Evolutionary conservation across 2,113 vertebrate species (phyloP).

Genomic region (Thunnus thynnus): DNA sequence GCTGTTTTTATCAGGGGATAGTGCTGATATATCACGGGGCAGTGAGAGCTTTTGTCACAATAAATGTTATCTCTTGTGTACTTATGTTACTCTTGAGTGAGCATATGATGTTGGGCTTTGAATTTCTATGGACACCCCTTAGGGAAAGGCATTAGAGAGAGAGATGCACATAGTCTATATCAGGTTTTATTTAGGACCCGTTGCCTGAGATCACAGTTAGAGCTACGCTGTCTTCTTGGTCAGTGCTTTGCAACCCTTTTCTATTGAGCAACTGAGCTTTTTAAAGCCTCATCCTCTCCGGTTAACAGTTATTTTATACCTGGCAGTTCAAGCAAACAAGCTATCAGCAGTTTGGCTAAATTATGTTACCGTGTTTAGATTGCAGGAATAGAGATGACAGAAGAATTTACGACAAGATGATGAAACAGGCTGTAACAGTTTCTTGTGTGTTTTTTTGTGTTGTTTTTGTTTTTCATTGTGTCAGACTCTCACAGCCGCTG

Average conservation of each 20-base stretch:
- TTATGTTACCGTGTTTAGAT: neutral
- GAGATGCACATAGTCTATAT: conserved; percentile 21
- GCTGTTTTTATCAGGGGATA: neutral
- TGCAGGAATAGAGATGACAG: conserved; percentile 14
- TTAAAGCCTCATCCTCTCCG: conserved; percentile 2
- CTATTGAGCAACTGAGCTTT: neutral
- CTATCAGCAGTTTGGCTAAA: conserved; percentile 1
- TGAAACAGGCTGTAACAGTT: conserved; percentile 47
- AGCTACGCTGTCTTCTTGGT: conserved; percentile 29
- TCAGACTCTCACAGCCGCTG: conserved; percentile 14
- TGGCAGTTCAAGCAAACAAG: conserved; percentile 18
- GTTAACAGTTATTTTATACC: neutral
- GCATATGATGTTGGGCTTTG: neutral
- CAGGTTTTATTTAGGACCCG: conserved; percentile 56
- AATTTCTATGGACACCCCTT: conserved; percentile 51
- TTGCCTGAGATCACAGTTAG: conserved; percentile 44
- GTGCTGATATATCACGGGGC: neutral
- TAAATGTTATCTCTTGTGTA: conserved; percentile 35
- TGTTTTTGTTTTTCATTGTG: conserved; percentile 10
- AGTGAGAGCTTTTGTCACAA: conserved; percentile 3
- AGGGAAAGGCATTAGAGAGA: conserved; percentile 20
- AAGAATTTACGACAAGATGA: conserved; percentile 44
- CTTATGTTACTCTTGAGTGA: conserved; percentile 45
- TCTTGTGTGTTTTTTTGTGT: conserved; percentile 20
- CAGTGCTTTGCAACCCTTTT: conserved; percentile 32